Base-by-base conservation (phyloP, 2,888 invertebrate species). In the Lagria hirta region DNA sequence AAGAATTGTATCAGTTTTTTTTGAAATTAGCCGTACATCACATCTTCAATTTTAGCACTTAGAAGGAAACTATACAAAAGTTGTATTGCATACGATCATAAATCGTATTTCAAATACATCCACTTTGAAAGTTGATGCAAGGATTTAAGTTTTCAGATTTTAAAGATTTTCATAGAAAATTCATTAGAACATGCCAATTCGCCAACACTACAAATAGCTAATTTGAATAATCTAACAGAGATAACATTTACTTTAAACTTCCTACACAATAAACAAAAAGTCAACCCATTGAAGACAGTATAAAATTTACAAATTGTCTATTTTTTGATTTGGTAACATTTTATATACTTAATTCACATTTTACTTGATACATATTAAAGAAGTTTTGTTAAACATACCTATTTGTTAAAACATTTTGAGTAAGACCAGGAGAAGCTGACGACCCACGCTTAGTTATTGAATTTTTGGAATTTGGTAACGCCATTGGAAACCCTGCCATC, bases 401-500 rank as follows among this genome's bases (percentile, higher is more conserved):
- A 56, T 65, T 68, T 8, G 68, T 58, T 21, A 64, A 63, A 55
- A 61, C 64, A 48, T 56, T 65, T 51, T 68, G 68, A 44, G 64
- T 63, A 44, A 57, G 62, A 41, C 65, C 62, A 12, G 65, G 63
- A 34, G 64, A 50, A 6, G 70, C 67, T 7, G 63, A 64, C 7
- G 70, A 71, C 42, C 70, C 69, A 21, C 70, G 59, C 57, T 71
- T 72, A 14, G 63, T 63, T 29, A 68, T 54, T 7, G 67, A 65
- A 57, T 64, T 69, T 51, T 72, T 72, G 29, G 65, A 62, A 45
- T 66, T 69, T 14, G 67, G 55, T 45, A 70, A 57, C n/a, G 70
- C 66, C 28, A 62, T 69, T 8, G 61, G 61, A 51, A 72, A 71
- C 46, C 67, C 67, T 11, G 68, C 61, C 23, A 70, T 56, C 51